These are phyloP conservation scores for Rhegmatorhina hoffmannsi DNA, from an alignment of 2,113 vertebrate species.

Conservation along the genomic window DNA sequence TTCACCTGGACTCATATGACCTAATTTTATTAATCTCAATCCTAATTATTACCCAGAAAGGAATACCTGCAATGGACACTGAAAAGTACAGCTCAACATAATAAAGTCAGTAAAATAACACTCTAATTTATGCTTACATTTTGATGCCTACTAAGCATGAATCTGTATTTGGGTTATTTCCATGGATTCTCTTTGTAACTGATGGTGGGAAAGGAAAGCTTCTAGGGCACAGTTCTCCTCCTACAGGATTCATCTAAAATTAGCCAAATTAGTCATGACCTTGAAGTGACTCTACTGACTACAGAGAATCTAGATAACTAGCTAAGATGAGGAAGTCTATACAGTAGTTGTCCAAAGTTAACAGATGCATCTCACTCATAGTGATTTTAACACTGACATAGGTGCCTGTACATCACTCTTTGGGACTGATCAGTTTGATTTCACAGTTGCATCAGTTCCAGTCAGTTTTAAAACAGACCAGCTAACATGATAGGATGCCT, in stretches of 20 bases:
- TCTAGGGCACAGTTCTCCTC: not conserved
- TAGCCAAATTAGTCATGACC: not conserved
- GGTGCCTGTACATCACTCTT: not conserved
- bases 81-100: not conserved
- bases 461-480: not conserved
- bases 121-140: not conserved
- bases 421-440: not conserved
- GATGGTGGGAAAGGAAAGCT: not conserved
- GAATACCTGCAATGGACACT: not conserved
- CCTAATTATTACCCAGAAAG: not conserved
- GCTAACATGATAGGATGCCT: rapidly evolving
- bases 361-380: not conserved
- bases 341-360: not conserved
- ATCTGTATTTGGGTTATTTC: not conserved
- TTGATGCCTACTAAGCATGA: not conserved
- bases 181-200: not conserved
- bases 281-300: not conserved
- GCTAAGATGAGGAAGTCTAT: not conserved
- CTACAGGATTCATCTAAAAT: not conserved
- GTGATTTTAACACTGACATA: not conserved
- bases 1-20: not conserved
- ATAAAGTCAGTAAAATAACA: not conserved
- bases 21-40: not conserved
- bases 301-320: not conserved
- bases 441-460: not conserved